These are phyloP conservation scores for Pseudotriccus pelzelni DNA, from an alignment of 2,797 vertebrate species.

Conservation along the genomic window DNA sequence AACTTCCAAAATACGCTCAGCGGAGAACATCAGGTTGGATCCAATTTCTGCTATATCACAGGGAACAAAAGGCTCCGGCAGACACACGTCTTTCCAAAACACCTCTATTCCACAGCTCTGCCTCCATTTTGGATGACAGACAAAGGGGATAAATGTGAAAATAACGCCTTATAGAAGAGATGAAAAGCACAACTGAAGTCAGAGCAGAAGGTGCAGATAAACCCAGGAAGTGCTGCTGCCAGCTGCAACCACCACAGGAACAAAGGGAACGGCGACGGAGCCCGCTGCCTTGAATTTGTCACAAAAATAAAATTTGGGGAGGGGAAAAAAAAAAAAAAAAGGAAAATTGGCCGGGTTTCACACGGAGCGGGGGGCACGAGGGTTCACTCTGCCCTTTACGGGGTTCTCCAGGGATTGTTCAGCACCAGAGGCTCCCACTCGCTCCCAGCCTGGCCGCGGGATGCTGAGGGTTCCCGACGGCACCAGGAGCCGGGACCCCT, in stretches of 20 bases:
- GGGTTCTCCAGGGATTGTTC: neutral
- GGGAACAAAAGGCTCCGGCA: constrained; percentile 30
- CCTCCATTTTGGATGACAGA: constrained; percentile 66
- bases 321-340: neutral
- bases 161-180: neutral
- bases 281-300: neutral
- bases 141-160: constrained; percentile 15
- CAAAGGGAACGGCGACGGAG: constrained; percentile 46
- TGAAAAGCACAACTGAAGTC: neutral
- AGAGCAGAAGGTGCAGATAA: neutral
- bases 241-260: neutral
- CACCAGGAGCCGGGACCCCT: neutral
- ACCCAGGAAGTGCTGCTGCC: constrained; percentile 45
- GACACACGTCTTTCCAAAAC: constrained; percentile 23
- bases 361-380: neutral
- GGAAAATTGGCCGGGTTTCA: neutral
- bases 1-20: neutral
- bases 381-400: neutral
- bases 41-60: neutral
- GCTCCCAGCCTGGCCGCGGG: neutral
- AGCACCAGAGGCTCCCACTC: neutral
- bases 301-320: neutral
- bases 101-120: constrained; percentile 32
- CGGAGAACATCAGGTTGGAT: neutral
- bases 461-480: neutral